Percentiles rank a stretch among this genome's conserved stretches.
Conservation (phyloP, 2,797 vertebrate species). For the Pangasius larnaudii region DNA sequence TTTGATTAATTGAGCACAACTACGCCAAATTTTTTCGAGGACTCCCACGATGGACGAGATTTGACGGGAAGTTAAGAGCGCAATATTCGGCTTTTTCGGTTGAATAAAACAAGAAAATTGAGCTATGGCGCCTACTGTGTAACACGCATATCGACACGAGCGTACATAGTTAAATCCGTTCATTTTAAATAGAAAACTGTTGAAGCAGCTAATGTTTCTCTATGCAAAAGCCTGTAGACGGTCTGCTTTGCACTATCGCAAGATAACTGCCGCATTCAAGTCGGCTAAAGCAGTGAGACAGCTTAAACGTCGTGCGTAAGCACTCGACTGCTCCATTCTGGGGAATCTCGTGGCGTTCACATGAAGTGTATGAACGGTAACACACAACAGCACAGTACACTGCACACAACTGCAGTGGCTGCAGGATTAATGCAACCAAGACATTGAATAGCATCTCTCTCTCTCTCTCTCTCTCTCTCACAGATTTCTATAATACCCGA, state of each 20-base stretch:
- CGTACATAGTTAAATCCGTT: neutral
- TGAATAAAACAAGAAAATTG: neutral
- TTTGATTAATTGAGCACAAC: conserved; percentile 48
- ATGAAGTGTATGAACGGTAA: conserved; percentile 85
- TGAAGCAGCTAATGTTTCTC: neutral
- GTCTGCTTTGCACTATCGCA: conserved; percentile 67
- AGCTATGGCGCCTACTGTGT: neutral
- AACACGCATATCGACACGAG: neutral
- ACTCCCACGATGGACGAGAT: conserved; percentile 30
- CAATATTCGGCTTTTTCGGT: neutral
- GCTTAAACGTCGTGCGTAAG: conserved; percentile 33
- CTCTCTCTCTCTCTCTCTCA: conserved; percentile 48
- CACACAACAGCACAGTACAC: conserved; percentile 77
- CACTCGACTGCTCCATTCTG: conserved; percentile 20
- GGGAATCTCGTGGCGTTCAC: conserved; percentile 34
- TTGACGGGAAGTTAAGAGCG: conserved; percentile 15
- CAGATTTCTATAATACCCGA: neutral
- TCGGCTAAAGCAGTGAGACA: conserved; percentile 42
- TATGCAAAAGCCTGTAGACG: neutral
- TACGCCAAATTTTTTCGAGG: conserved; percentile 41
- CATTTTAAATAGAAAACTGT: neutral
- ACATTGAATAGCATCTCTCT: conserved; percentile 73
- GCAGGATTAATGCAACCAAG: conserved; percentile 90
- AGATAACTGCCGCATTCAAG: conserved; percentile 56
- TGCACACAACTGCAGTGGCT: conserved; percentile 98